phyloP scores from a whole-genome alignment of 2,797 vertebrate genomes.

The Scolopax rusticola region DNA sequence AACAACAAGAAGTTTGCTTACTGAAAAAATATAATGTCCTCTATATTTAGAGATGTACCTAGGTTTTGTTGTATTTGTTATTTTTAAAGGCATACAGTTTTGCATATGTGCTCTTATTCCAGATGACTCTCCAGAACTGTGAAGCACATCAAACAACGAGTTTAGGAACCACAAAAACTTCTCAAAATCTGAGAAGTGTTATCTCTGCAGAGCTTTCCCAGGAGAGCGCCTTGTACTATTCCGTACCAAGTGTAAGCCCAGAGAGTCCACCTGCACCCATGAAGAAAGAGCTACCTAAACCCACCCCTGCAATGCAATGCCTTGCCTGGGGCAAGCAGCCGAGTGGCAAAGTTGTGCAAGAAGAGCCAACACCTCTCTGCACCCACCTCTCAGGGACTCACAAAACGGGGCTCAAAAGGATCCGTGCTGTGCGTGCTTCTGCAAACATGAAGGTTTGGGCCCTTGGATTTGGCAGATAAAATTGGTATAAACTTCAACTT shows the following conservation, averaged over 20 bases:
- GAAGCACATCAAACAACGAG: not conserved
- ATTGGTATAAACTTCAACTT: not conserved
- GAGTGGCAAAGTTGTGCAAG: fast-evolving
- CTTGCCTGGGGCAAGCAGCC: not conserved
- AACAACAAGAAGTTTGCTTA: not conserved
- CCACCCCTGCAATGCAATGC: not conserved
- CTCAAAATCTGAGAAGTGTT: not conserved
- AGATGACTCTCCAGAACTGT: not conserved
- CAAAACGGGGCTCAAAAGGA: not conserved
- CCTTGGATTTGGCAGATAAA: not conserved
- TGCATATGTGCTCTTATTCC: not conserved
- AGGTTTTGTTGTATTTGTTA: not conserved
- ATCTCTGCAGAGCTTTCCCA: not conserved
- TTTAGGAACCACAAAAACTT: not conserved
- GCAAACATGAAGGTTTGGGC: not conserved
- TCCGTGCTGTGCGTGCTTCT: not conserved
- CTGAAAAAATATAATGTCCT: not conserved
- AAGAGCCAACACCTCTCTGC: not conserved
- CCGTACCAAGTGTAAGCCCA: not conserved
- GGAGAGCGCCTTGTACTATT: not conserved
- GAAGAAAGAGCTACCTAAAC: not conserved
- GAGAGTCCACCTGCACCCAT: not conserved
- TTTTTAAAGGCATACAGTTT: not conserved
- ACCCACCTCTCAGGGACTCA: not conserved
- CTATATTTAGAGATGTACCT: not conserved